A percentile compares a stretch with the other conserved stretches of the same genome.
phyloP scores from a whole-genome alignment of 1,140 invertebrate species.

The Laupala kohalensis region DNA sequence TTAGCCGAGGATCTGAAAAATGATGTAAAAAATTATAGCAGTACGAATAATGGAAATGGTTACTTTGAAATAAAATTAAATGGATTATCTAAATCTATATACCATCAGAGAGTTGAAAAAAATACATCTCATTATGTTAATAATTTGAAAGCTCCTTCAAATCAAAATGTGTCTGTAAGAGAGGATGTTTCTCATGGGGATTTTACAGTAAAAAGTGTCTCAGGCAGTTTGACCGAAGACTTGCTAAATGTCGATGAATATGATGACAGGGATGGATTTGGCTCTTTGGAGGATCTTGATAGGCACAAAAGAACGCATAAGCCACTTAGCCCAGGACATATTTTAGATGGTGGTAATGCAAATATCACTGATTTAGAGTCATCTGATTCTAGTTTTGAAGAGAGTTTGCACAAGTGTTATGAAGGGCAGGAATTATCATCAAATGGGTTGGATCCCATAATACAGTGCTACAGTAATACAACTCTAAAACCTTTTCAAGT shows the following conservation, averaged over 20 bases:
- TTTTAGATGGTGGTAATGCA: slow-evolving; percentile 53
- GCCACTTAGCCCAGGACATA: slow-evolving; percentile 28
- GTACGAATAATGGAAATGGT: neutral
- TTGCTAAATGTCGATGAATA: neutral
- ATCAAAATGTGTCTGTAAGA: neutral
- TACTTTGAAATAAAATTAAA: too few relatives aligned
- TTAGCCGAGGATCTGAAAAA: neutral
- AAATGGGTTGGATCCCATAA: slow-evolving; percentile 49
- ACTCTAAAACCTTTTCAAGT: slow-evolving; percentile 52
- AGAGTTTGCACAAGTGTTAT: slow-evolving; percentile 55
- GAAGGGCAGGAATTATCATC: slow-evolving; percentile 53
- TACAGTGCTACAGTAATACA: slow-evolving; percentile 47
- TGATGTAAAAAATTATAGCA: neutral
- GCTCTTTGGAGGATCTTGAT: neutral
- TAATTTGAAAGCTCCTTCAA: neutral
- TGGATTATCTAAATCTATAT: too few relatives aligned
- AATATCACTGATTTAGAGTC: slow-evolving; percentile 36
- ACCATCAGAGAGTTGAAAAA: too few relatives aligned
- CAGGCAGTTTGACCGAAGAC: neutral
- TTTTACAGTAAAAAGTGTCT: neutral
- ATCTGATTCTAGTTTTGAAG: slow-evolving; percentile 65
- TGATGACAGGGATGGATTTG: neutral
- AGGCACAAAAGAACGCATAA: slow-evolving; percentile 24
- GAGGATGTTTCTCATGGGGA: neutral
- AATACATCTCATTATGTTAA: neutral